Base-by-base conservation (phyloP, 2,113 vertebrate species). In the Eidolon helvum region DNA sequence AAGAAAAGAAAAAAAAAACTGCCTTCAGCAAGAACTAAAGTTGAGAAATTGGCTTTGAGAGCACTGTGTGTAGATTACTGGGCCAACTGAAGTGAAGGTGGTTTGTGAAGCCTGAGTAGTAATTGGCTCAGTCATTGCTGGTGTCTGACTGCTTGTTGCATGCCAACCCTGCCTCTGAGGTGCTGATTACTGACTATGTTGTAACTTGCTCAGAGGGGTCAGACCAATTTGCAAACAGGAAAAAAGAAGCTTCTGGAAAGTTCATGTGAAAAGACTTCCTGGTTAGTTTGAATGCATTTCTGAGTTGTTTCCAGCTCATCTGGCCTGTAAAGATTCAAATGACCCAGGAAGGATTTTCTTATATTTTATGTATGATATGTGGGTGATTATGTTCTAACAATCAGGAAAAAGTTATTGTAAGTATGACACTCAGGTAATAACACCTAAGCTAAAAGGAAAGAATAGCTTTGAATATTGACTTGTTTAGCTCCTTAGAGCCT, bases 171-270 rank as follows among this genome's bases (percentile, higher is more conserved):
- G 5, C 9, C 16, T 16, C 33, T 48, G 57, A 43, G 95, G 24
- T 78, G 94, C 65, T 43, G 12, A 15, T 28, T 40, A 50, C 35
- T 8, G 33, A 38, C 57, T 22, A 1, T 57, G 53, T 93, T 94
- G 40, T 2, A 63, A 50, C 94, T 88, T 96, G 91, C 68, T 86
- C 35, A n/a, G 61, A 71, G 91, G 55, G 43, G 69, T 84, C 93
- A 65, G 88, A 63, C 59, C 57, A 89, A 83, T 91, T 90, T 88
- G 65, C 68, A 78, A 55, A 77, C 21, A 93, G 77, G 85, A 59
- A 84, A 69, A 90, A 87, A 87, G 72, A 89, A 57, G 40, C 75
- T 63, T 91, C 26, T 68, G 59, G 50, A 83, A 87, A 68, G 43
- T 53, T 87, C 26, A 10, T 7, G 28, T 59, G 16, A 88, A 11